A percentile compares a stretch with the other conserved stretches of the same genome.
phyloP scores from a whole-genome alignment of 2,888 invertebrate genomes.

The Orthonychiurus folsomi region DNA sequence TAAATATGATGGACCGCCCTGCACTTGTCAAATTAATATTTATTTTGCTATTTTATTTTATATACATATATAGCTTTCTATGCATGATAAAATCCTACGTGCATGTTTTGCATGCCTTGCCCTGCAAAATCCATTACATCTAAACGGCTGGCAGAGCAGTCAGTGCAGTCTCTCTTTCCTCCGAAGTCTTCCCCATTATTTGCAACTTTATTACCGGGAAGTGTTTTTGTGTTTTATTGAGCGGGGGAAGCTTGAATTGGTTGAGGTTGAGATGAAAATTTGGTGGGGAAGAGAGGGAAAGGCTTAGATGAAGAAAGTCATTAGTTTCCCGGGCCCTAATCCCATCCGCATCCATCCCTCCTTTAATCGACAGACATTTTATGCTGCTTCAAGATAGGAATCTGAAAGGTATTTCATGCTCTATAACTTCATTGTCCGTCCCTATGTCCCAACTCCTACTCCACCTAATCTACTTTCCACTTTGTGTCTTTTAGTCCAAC shows the following conservation, averaged over 20 bases:
- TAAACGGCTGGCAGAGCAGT: no score
- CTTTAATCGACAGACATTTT: background rate
- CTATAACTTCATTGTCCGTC: background rate
- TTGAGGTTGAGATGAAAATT: background rate
- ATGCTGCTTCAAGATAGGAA: background rate
- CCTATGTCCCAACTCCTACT: background rate
- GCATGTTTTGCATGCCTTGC: no score
- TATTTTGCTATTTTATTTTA: no score
- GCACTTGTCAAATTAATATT: no score
- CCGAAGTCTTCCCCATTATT: no score
- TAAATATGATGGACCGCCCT: no score
- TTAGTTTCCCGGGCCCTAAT: background rate
- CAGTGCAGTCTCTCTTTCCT: no score
- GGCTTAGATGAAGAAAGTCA: background rate
- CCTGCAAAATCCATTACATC: no score
- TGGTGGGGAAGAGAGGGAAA: background rate
- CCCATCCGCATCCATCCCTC: background rate
- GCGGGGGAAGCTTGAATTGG: background rate
- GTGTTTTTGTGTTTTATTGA: no score
- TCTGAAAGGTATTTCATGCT: background rate
- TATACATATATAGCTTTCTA: no score
- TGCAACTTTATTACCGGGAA: no score
- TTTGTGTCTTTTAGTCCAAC: background rate
- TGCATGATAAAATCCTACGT: no score
- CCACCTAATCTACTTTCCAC: background rate